Evolutionary conservation across 2,888 invertebrate species (phyloP).

Genomic region (Euplexia lucipara): DNA sequence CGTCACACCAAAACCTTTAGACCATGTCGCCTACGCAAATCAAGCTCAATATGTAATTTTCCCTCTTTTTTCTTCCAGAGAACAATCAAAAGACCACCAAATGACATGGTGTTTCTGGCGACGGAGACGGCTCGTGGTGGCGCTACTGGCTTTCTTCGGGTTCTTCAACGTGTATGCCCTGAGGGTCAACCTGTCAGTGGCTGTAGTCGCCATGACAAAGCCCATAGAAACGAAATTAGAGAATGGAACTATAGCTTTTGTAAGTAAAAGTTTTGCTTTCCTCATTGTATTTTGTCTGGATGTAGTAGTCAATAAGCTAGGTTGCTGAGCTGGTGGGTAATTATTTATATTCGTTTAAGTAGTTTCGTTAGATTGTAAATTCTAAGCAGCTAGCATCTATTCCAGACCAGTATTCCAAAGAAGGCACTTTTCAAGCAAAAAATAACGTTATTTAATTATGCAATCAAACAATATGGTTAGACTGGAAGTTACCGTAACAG

Average conservation of each 20-base stretch:
- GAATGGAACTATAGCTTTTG: constrained; percentile 92
- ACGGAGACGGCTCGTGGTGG: constrained; percentile 94
- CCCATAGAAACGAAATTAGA: constrained; percentile 91
- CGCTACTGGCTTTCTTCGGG: constrained; percentile 95
- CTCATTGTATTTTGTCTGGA: too few species aligned
- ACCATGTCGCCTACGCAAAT: background rate
- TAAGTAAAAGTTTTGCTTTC: constrained; percentile 76
- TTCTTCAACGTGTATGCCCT: constrained; percentile 96
- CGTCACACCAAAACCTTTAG: too few species aligned
- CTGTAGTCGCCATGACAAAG: constrained; percentile 98
- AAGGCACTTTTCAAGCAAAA: too few species aligned
- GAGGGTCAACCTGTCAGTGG: constrained; percentile 97
- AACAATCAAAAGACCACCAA: constrained; percentile 77
- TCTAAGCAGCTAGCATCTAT: too few species aligned
- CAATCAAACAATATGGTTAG: too few species aligned
- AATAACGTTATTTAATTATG: too few species aligned
- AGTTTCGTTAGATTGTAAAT: too few species aligned
- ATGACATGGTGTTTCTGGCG: constrained; percentile 94
- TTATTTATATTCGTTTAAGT: too few species aligned
- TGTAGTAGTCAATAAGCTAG: too few species aligned
- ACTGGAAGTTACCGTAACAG: too few species aligned
- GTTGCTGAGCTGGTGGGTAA: too few species aligned
- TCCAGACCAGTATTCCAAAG: too few species aligned
- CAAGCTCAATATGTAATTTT: background rate
- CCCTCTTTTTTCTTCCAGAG: constrained; percentile 71